A percentile compares a stretch with the other conserved stretches of the same genome.
phyloP scores from a whole-genome alignment of 2,888 invertebrate species.

The Caenorhabditis macrosperma region DNA sequence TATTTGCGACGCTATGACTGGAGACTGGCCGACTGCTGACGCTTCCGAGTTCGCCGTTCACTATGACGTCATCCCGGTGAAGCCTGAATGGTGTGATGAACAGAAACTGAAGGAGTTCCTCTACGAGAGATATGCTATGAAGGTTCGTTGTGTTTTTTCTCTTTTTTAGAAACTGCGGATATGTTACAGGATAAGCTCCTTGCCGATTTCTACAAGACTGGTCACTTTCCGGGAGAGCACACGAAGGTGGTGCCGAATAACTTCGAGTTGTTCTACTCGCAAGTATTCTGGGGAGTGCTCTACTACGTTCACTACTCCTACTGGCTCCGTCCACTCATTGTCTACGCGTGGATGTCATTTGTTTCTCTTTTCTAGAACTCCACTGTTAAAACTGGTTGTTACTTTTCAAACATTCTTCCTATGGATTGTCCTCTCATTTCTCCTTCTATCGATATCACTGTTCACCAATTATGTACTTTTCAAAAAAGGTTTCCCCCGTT shows the following conservation, averaged over 20 bases:
- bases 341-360: slow-evolving; percentile 38
- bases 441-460: slow-evolving; percentile 18
- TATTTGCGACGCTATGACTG: slow-evolving; percentile 70
- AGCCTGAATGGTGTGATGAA: slow-evolving; percentile 82
- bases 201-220: slow-evolving; percentile 74
- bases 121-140: slow-evolving; percentile 90
- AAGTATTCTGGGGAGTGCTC: slow-evolving; percentile 74
- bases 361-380: slow-evolving; percentile 26
- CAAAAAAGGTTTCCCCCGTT: neutral
- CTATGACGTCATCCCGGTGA: slow-evolving; percentile 70
- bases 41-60: slow-evolving; percentile 69
- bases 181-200: slow-evolving; percentile 71
- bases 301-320: slow-evolving; percentile 75
- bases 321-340: slow-evolving; percentile 71
- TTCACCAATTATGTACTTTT: slow-evolving; percentile 1
- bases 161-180: neutral
- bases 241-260: slow-evolving; percentile 60
- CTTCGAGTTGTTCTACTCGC: slow-evolving; percentile 57
- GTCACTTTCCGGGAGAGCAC: slow-evolving; percentile 69
- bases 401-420: slow-evolving; percentile 32
- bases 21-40: slow-evolving; percentile 73
- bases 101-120: slow-evolving; percentile 90
- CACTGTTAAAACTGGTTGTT: slow-evolving; percentile 5
- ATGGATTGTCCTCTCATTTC: slow-evolving; percentile 13
- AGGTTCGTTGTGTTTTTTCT: slow-evolving; percentile 83